Conservation (phyloP, 2,888 invertebrate genomes). For the Caenorhabditis sp. region DNA sequence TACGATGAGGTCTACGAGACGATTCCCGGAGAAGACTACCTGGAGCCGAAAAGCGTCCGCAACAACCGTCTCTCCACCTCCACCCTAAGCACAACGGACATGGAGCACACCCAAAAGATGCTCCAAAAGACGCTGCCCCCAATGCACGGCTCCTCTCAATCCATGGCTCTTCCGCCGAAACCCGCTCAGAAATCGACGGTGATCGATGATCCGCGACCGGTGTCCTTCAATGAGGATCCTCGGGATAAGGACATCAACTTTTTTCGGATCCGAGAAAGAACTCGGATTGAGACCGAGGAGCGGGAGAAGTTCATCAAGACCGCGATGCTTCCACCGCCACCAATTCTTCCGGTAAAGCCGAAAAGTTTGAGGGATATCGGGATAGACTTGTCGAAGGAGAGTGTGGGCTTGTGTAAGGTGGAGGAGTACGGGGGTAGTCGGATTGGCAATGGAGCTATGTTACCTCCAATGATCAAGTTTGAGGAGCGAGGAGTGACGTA, state of each 20-base stretch:
- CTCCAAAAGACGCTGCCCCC: conserved; percentile 51
- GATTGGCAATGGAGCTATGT: conserved; percentile 19
- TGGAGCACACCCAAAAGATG: conserved; percentile 50
- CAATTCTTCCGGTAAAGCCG: conserved; percentile 52
- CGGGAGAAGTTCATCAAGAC: conserved; percentile 52
- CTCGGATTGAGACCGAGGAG: conserved; percentile 54
- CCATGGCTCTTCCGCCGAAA: conserved; percentile 40
- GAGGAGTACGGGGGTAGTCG: conserved; percentile 25
- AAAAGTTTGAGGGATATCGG: conserved; percentile 69
- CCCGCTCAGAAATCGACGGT: conserved; percentile 33
- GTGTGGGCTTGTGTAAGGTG: conserved; percentile 49
- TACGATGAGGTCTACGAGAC: conserved; percentile 75
- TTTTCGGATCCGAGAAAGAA: conserved; percentile 46
- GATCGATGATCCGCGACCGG: conserved; percentile 56
- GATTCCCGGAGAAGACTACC: conserved; percentile 70
- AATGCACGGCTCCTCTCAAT: conserved; percentile 58
- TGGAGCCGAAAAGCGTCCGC: conserved; percentile 69
- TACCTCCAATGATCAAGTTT: conserved; percentile 7
- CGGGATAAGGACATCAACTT: conserved; percentile 31
- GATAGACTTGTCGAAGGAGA: conserved; percentile 66
- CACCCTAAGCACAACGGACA: conserved; percentile 55
- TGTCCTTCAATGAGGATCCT: conserved; percentile 46
- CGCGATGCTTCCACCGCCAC: conserved; percentile 49
- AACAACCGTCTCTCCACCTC: conserved; percentile 61
- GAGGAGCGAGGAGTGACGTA: conserved; percentile 20